Conservation (phyloP, 2,113 vertebrate genomes). For the Mixornis gularis region DNA sequence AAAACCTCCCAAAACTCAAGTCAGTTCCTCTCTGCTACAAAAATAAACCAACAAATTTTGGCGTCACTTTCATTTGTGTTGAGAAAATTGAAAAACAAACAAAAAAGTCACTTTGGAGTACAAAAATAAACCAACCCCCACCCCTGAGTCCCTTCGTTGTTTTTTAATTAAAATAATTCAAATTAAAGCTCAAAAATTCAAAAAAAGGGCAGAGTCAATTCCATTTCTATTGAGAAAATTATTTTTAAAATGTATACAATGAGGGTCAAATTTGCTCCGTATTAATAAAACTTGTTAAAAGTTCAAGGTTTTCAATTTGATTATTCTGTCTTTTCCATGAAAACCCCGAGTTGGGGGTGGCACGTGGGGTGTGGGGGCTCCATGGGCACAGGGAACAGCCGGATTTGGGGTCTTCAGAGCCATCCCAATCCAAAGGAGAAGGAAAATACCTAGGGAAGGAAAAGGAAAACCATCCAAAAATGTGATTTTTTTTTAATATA, state of each 20-base stretch:
- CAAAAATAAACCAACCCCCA: neutral
- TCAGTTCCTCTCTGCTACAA: neutral
- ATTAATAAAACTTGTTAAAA: neutral
- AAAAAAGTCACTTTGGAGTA: neutral
- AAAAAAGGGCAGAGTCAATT: rapidly evolving
- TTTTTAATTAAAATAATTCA: neutral
- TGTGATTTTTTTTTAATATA: neutral
- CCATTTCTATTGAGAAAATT: rapidly evolving
- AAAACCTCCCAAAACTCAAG: neutral
- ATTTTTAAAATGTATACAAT: too few species aligned
- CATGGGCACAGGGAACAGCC: neutral
- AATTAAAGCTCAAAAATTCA: neutral
- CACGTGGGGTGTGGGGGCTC: neutral
- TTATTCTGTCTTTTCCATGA: neutral
- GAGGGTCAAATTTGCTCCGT: rapidly evolving
- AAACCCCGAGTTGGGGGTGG: rapidly evolving
- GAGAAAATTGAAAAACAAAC: neutral
- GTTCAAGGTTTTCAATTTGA: rapidly evolving
- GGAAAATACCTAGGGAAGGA: neutral
- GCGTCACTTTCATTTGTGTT: neutral
- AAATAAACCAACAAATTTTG: neutral
- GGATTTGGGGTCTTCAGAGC: neutral
- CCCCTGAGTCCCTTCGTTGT: neutral
- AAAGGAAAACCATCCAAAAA: rapidly evolving
- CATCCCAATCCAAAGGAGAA: rapidly evolving